These are phyloP conservation scores for Cremastinae sp. DNA, from an alignment of 2,888 invertebrate species.

Conservation along the genomic window DNA sequence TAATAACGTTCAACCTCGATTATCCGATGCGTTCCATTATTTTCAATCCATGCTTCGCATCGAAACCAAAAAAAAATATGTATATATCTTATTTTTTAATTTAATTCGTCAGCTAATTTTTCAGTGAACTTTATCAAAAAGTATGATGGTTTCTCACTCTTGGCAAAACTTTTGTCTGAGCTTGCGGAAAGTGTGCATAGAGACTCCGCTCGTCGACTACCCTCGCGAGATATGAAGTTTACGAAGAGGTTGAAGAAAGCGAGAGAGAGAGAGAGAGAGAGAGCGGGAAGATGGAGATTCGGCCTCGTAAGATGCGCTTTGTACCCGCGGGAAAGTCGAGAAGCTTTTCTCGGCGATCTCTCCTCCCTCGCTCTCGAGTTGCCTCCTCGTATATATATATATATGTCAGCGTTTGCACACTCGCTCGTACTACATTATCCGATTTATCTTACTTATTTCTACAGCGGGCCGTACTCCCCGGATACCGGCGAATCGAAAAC, in stretches of 20 bases:
- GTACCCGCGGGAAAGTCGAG: constrained; percentile 34
- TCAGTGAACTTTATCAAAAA: too few species aligned
- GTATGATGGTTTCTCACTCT: too few species aligned
- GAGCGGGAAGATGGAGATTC: constrained; percentile 42
- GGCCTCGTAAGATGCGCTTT: constrained; percentile 48
- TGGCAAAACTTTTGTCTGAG: too few species aligned
- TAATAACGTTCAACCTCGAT: constrained; percentile 29
- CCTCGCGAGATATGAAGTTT: background rate
- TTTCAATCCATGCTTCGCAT: too few species aligned
- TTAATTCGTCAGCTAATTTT: too few species aligned
- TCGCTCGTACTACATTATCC: constrained; percentile 49
- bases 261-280: constrained; percentile 23
- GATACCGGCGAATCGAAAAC: constrained; percentile 43
- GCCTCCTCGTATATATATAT: constrained; percentile 2
- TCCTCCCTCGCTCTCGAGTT: constrained; percentile 29
- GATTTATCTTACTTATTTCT: constrained; percentile 60
- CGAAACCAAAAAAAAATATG: too few species aligned
- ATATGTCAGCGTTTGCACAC: constrained; percentile 14
- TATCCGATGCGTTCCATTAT: constrained; percentile 1
- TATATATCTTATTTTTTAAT: too few species aligned
- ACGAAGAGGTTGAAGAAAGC: background rate
- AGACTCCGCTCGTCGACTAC: background rate
- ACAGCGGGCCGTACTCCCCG: constrained; percentile 1
- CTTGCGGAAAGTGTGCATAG: too few species aligned
- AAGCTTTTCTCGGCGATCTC: constrained; percentile 50